A percentile compares a stretch with the other conserved stretches of the same genome.
Evolutionary conservation across 2,113 vertebrate species (phyloP).

Genomic region (Lichenostomus cassidix): DNA sequence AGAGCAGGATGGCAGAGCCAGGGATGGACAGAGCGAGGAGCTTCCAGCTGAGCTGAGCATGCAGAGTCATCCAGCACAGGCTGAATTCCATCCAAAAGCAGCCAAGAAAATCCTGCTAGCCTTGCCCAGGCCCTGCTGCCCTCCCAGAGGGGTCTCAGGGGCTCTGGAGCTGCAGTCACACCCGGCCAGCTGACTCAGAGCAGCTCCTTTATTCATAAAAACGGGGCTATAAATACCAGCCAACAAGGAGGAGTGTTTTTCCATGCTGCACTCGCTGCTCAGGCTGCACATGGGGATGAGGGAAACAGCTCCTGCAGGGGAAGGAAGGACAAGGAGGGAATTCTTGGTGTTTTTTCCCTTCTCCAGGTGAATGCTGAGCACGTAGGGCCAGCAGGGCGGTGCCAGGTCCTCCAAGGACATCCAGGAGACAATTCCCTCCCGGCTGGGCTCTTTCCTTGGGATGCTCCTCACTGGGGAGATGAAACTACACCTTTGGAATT

Average conservation of each 20-base stretch:
- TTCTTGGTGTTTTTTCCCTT: not conserved
- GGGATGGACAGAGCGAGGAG: not conserved
- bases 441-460: not conserved
- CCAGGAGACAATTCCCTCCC: not conserved
- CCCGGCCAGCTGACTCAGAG: not conserved
- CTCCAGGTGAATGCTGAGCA: conserved; percentile 10
- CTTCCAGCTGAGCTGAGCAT: fast-evolving
- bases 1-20: not conserved
- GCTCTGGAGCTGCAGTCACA: not conserved
- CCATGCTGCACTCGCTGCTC: not conserved
- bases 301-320: not conserved
- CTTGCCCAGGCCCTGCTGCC: not conserved
- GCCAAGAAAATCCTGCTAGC: not conserved
- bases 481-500: not conserved
- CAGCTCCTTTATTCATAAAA: not conserved
- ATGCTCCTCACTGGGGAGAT: not conserved
- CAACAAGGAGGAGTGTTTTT: not conserved
- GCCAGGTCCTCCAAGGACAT: not conserved
- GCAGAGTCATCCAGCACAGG: not conserved
- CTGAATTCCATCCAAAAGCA: not conserved
- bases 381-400: not conserved
- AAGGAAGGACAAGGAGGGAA: not conserved
- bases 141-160: not conserved
- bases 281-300: not conserved
- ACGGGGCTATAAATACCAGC: not conserved